A percentile compares a stretch with the other conserved stretches of the same genome.
These are phyloP conservation scores for Coccyzus lansbergi DNA, from an alignment of 2,797 vertebrate genomes.

Conservation along the genomic window DNA sequence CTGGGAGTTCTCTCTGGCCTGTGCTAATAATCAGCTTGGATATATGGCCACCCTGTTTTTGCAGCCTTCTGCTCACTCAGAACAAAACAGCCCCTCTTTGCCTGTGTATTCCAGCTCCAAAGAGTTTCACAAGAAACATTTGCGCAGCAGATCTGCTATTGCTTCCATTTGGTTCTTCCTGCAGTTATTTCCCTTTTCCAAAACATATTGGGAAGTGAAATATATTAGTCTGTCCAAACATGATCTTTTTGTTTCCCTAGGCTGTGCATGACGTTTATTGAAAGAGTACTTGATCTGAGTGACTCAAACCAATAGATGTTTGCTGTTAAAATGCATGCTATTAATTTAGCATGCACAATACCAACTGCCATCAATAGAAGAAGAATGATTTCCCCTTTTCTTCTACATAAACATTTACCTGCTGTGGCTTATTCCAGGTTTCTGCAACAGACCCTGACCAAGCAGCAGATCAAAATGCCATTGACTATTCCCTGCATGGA, in stretches of 20 bases:
- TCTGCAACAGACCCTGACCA: conserved; percentile 88
- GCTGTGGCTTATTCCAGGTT: conserved; percentile 76
- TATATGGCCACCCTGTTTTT: not conserved
- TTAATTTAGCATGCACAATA: not conserved
- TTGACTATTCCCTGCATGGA: conserved; percentile 87
- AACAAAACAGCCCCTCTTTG: not conserved
- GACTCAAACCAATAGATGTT: not conserved
- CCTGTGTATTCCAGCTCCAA: not conserved
- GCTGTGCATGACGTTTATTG: not conserved
- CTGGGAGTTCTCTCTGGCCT: not conserved
- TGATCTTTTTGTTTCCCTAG: not conserved
- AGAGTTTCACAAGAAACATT: not conserved
- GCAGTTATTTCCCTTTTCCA: not conserved
- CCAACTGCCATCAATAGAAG: not conserved
- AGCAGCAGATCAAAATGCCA: conserved; percentile 84
- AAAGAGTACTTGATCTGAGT: not conserved
- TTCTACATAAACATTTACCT: not conserved
- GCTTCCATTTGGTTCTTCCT: not conserved
- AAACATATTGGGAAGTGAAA: not conserved
- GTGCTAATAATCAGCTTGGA: not conserved
- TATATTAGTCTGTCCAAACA: not conserved
- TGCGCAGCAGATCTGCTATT: not conserved
- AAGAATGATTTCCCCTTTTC: not conserved
- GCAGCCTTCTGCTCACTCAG: not conserved
- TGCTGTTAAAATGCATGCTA: not conserved